Base-by-base conservation (phyloP, 2,888 invertebrate genomes). In the Ceraclea dissimilis region DNA sequence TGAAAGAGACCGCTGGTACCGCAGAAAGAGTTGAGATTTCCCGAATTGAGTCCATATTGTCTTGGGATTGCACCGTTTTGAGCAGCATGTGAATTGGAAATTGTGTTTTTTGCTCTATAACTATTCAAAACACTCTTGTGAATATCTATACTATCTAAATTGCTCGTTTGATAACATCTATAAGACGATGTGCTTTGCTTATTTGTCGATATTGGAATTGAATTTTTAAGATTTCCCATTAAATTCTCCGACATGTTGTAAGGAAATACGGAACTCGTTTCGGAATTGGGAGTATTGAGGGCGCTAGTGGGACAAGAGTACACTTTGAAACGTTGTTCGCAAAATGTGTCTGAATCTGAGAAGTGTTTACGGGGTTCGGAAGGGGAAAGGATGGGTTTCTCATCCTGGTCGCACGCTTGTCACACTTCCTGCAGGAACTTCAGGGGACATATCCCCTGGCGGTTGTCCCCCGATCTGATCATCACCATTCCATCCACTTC, bases 341-440 rank as follows among this genome's bases (percentile, higher is more conserved):
- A 44, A 49, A 49, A 57, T 5, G 48, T 49, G 49, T 34, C 43
- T 11, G 58, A 47, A 13, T 53, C 48, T 2, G 59, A 57, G n/a
- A 56, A 52, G 2, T 54, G 52, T 16, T 19, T 20, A 17, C 19
- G 34, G 10, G 50, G 50, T 2, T 50, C 26, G 26, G 20, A 49
- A 44, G 53, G 52, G 51, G 51, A 50, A 17, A 19, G 56, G 51
- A 43, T 43, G 52, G 63, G 59, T 63, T 68, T 66, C 31, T 56
- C 51, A 50, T 60, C 60, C 59, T 67, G 67, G 59, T 72, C 72
- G 69, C 76, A 74, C 68, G 78, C 80, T 71, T 82, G 90, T 92
- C 92, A 93, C 87, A 93, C 92, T 77, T 95, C 94, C 78, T 93
- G 91, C 60, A 96, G 81, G 70, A 93, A 96, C 72, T 93, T 93